Evolutionary conservation across 2,888 invertebrate species (phyloP).

Genomic region (Melanargia galathea): DNA sequence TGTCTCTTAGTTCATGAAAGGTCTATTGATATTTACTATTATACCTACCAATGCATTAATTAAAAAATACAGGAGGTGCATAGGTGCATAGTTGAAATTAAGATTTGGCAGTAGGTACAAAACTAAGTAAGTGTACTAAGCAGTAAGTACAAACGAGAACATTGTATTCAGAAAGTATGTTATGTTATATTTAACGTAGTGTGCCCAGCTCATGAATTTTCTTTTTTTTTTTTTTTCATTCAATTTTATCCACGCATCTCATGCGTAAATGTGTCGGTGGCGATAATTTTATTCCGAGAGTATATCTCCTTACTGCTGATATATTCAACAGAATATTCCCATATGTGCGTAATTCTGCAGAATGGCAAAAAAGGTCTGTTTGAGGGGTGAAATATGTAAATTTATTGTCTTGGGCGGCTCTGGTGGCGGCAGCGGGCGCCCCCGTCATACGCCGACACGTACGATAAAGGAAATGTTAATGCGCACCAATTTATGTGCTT

Average conservation of each 20-base stretch:
- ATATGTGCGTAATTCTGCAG: slow-evolving; percentile 82
- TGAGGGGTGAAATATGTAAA: slow-evolving; percentile 83
- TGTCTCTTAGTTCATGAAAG: slow-evolving; percentile 20
- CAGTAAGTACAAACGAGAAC: too few relatives aligned
- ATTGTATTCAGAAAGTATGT: too few relatives aligned
- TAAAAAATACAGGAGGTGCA: not conserved
- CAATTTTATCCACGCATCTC: slow-evolving; percentile 52
- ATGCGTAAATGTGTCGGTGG: slow-evolving; percentile 75
- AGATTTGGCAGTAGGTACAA: too few relatives aligned
- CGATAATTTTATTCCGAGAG: slow-evolving; percentile 82
- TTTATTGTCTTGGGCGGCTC: slow-evolving; percentile 82
- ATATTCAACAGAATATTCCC: slow-evolving; percentile 82
- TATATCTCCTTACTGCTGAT: slow-evolving; percentile 81
- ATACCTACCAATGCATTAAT: not conserved
- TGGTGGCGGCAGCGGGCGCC: slow-evolving; percentile 62
- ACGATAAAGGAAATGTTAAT: slow-evolving; percentile 83
- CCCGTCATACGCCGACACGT: slow-evolving; percentile 82
- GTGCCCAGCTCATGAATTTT: too few relatives aligned
- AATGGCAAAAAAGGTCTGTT: slow-evolving; percentile 83
- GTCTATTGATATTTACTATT: not conserved
- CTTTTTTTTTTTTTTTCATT: slow-evolving; percentile 22
- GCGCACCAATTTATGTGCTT: slow-evolving; percentile 81
- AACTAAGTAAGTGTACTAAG: too few relatives aligned
- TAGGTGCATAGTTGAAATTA: not conserved
- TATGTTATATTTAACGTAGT: too few relatives aligned